A percentile compares a stretch with the other conserved stretches of the same genome.
Conservation (phyloP, 2,113 vertebrate species). For the Plecturocebus donacophilus region DNA sequence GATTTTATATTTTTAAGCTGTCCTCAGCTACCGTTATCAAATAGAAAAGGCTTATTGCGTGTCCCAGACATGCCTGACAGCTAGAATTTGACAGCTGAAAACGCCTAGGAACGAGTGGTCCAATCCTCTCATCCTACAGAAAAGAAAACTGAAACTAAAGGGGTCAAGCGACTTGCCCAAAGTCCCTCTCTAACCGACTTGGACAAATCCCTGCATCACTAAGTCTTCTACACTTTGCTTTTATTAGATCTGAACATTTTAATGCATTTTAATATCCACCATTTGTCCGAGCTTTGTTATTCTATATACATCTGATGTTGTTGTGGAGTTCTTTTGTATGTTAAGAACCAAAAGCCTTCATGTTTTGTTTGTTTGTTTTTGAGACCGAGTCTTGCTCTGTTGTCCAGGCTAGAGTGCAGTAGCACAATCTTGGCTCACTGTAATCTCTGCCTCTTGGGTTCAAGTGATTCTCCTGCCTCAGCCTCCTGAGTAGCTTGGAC, state of each 20-base stretch:
- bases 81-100: constrained; percentile 28
- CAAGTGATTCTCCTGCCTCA: no score
- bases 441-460: no score
- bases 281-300: background rate
- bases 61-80: background rate
- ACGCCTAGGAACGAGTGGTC: background rate
- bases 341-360: background rate
- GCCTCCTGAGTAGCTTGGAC: no score
- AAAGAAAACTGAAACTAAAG: background rate
- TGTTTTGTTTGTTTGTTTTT: no score
- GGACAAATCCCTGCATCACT: background rate
- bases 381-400: no score
- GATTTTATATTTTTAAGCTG: constrained; percentile 28
- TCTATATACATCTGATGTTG: background rate
- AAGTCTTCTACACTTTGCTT: background rate
- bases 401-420: no score
- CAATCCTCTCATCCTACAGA: background rate
- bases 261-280: background rate
- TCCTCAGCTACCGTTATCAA: background rate
- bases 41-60: constrained; percentile 13
- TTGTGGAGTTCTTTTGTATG: background rate
- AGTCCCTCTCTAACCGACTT: background rate
- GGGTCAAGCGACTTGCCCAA: background rate
- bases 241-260: background rate
- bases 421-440: no score